Evolutionary conservation across 2,113 vertebrate genomes (phyloP).

Genomic region (Pseudopodoces humilis): DNA sequence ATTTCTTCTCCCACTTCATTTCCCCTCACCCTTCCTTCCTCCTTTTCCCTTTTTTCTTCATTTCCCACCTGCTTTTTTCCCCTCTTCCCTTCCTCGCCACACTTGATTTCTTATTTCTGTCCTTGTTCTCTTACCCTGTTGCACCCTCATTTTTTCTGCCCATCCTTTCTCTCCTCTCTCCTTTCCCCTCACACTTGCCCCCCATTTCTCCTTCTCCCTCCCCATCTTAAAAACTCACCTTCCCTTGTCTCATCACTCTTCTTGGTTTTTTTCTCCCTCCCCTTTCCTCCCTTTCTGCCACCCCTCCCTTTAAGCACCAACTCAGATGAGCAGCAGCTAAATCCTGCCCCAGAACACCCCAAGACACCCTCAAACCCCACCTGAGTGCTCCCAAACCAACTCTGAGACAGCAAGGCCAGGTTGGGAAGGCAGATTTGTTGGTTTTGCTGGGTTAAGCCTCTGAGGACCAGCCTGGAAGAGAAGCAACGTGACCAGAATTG

Average conservation of each 20-base stretch:
- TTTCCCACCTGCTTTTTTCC: background rate
- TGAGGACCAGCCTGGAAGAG: background rate
- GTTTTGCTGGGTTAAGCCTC: background rate
- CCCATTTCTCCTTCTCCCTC: background rate
- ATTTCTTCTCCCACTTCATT: background rate
- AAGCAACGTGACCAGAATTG: background rate
- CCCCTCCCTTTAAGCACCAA: background rate
- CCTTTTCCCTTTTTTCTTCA: background rate
- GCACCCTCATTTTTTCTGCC: background rate
- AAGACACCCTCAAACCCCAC: background rate
- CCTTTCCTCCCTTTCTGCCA: background rate
- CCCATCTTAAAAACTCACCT: background rate
- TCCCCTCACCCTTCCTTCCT: background rate
- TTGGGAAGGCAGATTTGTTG: accelerated
- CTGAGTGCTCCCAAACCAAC: background rate
- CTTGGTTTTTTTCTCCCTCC: background rate
- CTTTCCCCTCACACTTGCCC: background rate
- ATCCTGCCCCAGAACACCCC: background rate
- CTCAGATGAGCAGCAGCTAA: background rate
- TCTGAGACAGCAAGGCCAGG: background rate
- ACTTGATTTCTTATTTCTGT: background rate
- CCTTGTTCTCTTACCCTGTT: background rate
- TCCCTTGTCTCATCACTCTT: background rate
- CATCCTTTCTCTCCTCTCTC: background rate
- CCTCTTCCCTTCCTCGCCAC: background rate